Evolutionary conservation across 2,888 invertebrate species (phyloP).

Genomic region (Synergus itoensis): DNA sequence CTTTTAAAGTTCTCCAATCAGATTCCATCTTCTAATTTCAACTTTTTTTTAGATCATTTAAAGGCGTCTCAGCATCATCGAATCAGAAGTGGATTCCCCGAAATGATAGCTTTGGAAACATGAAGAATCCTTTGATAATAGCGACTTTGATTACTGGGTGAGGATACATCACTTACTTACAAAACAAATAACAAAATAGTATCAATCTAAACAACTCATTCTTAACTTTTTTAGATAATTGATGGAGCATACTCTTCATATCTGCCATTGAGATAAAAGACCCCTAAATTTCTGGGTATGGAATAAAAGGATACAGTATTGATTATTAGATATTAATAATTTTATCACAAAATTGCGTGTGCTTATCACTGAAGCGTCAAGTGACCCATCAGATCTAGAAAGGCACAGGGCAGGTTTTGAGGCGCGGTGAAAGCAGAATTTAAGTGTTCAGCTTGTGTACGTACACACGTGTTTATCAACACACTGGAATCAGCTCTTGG

Average conservation of each 20-base stretch:
- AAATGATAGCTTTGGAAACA: no score
- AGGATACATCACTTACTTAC: not conserved
- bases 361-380: conserved; percentile 33
- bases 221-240: not conserved
- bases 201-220: not conserved
- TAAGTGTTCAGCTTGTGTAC: conserved; percentile 49
- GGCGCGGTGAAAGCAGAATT: conserved; percentile 66
- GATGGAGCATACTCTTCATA: not conserved
- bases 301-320: no score
- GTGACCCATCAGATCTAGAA: conserved; percentile 40
- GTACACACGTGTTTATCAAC: conserved; percentile 42
- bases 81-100: no score
- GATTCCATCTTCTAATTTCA: no score
- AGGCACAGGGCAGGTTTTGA: conserved; percentile 51
- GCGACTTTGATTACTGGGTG: not conserved
- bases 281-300: not conserved
- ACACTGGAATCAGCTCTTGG: conserved; percentile 33
- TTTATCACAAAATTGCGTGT: not conserved
- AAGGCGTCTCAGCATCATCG: no score
- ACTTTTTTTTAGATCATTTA: no score
- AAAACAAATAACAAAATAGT: not conserved
- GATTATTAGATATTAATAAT: not conserved
- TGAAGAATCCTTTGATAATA: no score
- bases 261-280: not conserved
- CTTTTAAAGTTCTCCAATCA: no score